Evolutionary conservation across 2,113 vertebrate species (phyloP), one percentile per base, ranked within the genome.

Genomic region (Salvelinus alpinus): DNA sequence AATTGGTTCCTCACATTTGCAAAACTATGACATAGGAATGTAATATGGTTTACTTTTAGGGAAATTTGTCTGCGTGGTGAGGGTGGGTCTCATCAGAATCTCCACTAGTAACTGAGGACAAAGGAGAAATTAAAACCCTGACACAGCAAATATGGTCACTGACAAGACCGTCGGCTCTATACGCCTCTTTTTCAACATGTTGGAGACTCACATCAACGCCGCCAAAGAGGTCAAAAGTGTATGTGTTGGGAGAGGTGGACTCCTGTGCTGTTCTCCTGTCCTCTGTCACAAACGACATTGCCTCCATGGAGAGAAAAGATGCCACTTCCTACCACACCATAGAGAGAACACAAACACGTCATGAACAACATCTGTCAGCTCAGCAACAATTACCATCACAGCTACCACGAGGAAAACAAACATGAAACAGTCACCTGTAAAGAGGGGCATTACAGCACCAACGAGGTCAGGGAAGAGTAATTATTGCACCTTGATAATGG

Each of bases 201-300:
- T 31, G 38, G 38, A 51, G 14, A 95, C 95, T 96, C 90, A 96
- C 96, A 88, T 96, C 94, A 0, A 96, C 95, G 86, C 96, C 96
- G 83, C 95, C 96, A 88, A 96, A 96, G 38, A 96, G 91, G 72
- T 96, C 95, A 89, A 96, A 96, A 0, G 95, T 95, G 83, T 96
- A 95, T 0, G 96, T 96, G 79, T 96, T 96, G 65, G 95, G 95
- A 48, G 93, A 96, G 67, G 93, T 93, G 76, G 92, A 93, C 86
- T 96, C 95, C 84, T 94, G 95, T 70, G 93, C 93, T 80, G 93
- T 87, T 89, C 95, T 90, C 90, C 95, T 73, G 64, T 96, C 95
- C 86, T 96, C 96, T 57, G 95, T 95, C 34, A 96, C 95, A 91
- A 95, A 96, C n/a, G 93, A 93, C 94, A 96, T 95, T 51, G 95